Evolutionary conservation across 1,140 invertebrate genomes (phyloP).

Genomic region (Centruroides sculpturatus): DNA sequence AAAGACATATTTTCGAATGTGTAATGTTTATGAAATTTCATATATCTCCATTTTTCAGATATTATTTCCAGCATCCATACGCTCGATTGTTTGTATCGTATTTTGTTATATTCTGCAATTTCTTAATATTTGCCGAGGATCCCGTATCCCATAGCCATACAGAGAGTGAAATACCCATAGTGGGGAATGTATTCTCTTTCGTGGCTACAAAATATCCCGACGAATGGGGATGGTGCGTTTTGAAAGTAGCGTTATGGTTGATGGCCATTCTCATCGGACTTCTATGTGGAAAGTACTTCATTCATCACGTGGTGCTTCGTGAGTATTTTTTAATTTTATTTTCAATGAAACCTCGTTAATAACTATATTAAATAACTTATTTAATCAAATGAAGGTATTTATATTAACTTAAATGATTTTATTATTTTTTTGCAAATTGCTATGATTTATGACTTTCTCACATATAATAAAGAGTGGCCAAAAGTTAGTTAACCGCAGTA

Average conservation of each 20-base stretch:
- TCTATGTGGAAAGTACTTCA: conserved; percentile 35
- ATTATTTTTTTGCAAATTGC: too few relatives aligned
- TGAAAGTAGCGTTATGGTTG: conserved; percentile 39
- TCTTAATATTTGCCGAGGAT: conserved; percentile 42
- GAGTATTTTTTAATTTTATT: background rate
- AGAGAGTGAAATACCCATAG: conserved; percentile 38
- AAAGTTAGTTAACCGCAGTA: too few relatives aligned
- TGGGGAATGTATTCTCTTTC: conserved; percentile 41
- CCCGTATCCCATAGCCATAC: conserved; percentile 40
- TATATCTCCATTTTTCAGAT: conserved; percentile 20
- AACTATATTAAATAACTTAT: too few relatives aligned
- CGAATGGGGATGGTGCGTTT: conserved; percentile 33
- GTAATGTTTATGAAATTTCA: too few relatives aligned
- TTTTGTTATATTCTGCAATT: conserved; percentile 41
- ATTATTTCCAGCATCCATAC: conserved; percentile 43
- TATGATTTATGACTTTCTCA: too few relatives aligned
- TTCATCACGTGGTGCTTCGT: conserved; percentile 26
- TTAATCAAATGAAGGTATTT: too few relatives aligned
- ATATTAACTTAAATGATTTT: too few relatives aligned
- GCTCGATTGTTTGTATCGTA: conserved; percentile 36
- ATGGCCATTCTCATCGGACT: conserved; percentile 34
- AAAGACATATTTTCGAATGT: background rate
- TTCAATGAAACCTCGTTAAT: too few relatives aligned
- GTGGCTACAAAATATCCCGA: conserved; percentile 36
- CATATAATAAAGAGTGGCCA: too few relatives aligned